A percentile compares a stretch with the other conserved stretches of the same genome.
Evolutionary conservation across 2,113 vertebrate species (phyloP).

Genomic region (Grantiella picta): DNA sequence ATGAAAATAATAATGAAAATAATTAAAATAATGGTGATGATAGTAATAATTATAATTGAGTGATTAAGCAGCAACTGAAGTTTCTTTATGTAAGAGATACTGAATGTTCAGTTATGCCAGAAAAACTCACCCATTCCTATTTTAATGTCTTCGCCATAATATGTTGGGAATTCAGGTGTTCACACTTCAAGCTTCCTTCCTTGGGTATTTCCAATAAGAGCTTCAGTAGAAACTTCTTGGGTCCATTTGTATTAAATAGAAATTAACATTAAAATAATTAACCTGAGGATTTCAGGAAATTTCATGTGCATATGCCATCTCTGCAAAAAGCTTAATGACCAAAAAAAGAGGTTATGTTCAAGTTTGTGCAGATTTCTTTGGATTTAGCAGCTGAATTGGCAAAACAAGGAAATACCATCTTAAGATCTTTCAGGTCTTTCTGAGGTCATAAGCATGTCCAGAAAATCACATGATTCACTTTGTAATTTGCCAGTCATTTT

Average conservation of each 20-base stretch:
- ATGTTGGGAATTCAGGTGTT: background rate
- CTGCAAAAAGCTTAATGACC: background rate
- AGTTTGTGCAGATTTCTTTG: background rate
- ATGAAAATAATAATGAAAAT: background rate
- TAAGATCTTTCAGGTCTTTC: background rate
- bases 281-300: background rate
- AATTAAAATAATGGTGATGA: background rate
- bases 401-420: background rate
- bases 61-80: background rate
- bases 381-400: background rate
- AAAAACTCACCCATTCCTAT: background rate
- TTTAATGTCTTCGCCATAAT: background rate
- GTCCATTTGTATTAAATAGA: background rate
- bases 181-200: background rate
- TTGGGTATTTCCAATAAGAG: background rate
- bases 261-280: background rate
- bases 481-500: background rate
- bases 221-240: background rate
- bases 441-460: background rate
- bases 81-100: background rate
- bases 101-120: background rate
- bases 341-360: background rate
- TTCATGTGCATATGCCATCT: accelerated
- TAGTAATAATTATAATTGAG: no score
- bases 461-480: background rate